Evolutionary conservation across 2,888 invertebrate genomes (phyloP), one percentile per base, ranked within the genome.

Genomic region (Hipparchia sbordonii): DNA sequence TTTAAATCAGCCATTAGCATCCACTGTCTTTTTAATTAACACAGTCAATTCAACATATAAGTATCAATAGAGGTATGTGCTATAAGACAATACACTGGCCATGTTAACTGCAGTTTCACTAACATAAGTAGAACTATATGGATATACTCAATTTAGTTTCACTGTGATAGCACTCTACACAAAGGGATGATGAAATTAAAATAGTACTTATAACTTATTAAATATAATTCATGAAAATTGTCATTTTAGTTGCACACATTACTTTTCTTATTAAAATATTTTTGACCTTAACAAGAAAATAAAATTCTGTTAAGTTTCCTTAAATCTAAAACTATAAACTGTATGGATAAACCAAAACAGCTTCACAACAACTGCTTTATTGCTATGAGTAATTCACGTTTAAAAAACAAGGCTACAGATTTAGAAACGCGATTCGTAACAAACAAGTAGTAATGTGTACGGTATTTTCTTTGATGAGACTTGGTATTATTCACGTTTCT

Each of bases 391-490:
- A 71, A 75, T 68, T 73, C 51, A 65, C 54, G 62, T 70, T 63
- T 73, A 65, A 66, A 75, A 75, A 73, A 71, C 71, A 72, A 63
- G 72, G 63, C 68, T 74, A 74, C 74, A 70, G 59, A 74, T 76
- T 73, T 73, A 72, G 78, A 73, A 76, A 77, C 74, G 66, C 62
- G 65, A 71, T 61, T 51, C 61, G 67, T 60, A 70, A 76, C 75
- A 78, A 77, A 77, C 76, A 76, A 75, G 66, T 75, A 62, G 68
- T 72, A 69, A 74, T 73, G 72, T 71, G 73, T 71, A 70, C 60
- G 8, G 67, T 71, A 73, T 67, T 62, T 56, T 48, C 45, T 51
- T 7, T 13, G 13, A 13, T 67, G 57, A 51, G 52, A 67, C 12
- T 23, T 46, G 8, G 12, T 62, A 23, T 13, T 60, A 45, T 65